phyloP scores from a whole-genome alignment of 2,797 vertebrate species.

The Salarias fasciatus region DNA sequence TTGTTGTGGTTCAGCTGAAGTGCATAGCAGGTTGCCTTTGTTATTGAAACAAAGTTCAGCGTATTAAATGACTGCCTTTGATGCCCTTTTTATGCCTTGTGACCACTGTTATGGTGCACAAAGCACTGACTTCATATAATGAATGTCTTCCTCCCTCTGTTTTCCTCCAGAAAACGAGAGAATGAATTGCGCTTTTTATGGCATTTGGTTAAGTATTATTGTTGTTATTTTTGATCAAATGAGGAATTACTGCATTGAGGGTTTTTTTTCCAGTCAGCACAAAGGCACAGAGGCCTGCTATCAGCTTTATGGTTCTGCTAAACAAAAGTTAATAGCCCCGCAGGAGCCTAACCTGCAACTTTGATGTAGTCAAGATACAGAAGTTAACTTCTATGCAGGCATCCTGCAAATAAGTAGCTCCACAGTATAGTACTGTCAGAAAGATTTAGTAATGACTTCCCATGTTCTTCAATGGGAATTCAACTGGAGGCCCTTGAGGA shows the following conservation, averaged over 20 bases:
- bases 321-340: conserved; percentile 72
- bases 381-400: conserved; percentile 64
- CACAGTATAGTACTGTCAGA: conserved; percentile 60
- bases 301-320: conserved; percentile 69
- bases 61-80: conserved; percentile 78
- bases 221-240: conserved; percentile 75
- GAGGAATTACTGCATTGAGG: conserved; percentile 69
- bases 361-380: conserved; percentile 72
- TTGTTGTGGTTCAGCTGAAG: conserved; percentile 84
- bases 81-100: conserved; percentile 72
- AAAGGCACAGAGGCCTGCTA: conserved; percentile 67
- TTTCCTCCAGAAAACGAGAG: conserved; percentile 71
- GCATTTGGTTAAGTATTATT: conserved; percentile 73
- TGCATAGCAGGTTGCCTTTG: conserved; percentile 81
- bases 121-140: conserved; percentile 80
- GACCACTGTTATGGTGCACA: conserved; percentile 57
- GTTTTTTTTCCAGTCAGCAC: conserved; percentile 66
- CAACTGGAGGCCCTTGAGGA: conserved; percentile 44
- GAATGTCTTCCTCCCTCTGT: conserved; percentile 76
- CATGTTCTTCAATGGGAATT: conserved; percentile 58
- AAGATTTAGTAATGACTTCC: conserved; percentile 70
- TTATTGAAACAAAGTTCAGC: conserved; percentile 79
- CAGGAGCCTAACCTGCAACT: conserved; percentile 61
- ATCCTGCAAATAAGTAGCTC: conserved; percentile 57
- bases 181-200: conserved; percentile 69